Base-by-base conservation (phyloP, 2,113 vertebrate species). In the Pseudonaja textilis region DNA sequence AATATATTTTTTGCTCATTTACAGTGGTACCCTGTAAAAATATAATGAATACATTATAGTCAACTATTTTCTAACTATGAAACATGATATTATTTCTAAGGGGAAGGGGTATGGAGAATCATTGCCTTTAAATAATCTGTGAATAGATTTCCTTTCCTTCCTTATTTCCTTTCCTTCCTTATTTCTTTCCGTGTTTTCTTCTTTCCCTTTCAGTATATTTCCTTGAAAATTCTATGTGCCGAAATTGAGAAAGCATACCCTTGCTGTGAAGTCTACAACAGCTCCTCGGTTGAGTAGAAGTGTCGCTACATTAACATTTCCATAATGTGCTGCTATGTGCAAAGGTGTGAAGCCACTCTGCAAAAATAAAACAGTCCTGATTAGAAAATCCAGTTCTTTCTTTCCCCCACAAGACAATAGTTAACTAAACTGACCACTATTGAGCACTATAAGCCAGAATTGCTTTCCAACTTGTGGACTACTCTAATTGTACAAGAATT, bases 281-380 rank as follows among this genome's bases (percentile, higher is more conserved):
- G 99, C 99, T 88, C 99, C 99, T 26, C 99, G 98, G 97, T 99
- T 99, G 22, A 99, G 98, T 92, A 99, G 98, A 47, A 99, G 98
- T 0, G 99, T 99, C 0, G 99, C 99, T 95, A 99, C 99, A 18
- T 99, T 99, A 59, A 99, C 98, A 0, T 99, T 99, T 85, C 99
- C 99, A 0, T 99, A 99, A 95, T 99, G 99, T 0, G 99, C 99
- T 0, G 99, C 99, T 88, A 99, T 99, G 42, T 99, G 99, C 89
- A 99, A 97, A 10, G 99, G 99, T 11, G 99, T 99, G 11, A 99
- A 99, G 56, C 99, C 99, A 50, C 99, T 99, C 99, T 99, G 50
- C 34, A 89, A 95, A 94, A 61, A 96, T 81, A 92, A 93, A 96
- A 94, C 89, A 94, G 87, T 45, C 26, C 42, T 91, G 0, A 54